Evolutionary conservation across 1,140 invertebrate species (phyloP).

Genomic region (Lepeophtheirus salmonis): DNA sequence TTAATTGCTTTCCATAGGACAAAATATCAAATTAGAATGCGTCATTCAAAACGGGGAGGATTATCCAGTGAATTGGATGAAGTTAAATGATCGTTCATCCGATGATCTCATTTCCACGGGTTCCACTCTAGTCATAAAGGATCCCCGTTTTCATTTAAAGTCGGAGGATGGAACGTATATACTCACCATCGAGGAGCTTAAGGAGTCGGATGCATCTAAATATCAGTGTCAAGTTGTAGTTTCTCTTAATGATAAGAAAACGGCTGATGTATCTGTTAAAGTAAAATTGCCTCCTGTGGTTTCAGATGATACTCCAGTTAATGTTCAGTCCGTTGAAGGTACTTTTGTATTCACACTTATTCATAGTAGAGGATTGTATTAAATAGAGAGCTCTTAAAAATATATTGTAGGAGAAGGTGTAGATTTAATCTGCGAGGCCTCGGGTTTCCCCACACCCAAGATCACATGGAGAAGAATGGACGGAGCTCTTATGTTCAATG

Average conservation of each 20-base stretch:
- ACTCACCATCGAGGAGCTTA: slow-evolving; percentile 1
- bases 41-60: background rate
- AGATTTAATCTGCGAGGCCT: background rate
- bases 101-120: slow-evolving; percentile 3
- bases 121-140: background rate
- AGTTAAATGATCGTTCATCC: background rate
- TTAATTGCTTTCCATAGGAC: too few species aligned
- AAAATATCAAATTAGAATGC: slow-evolving; percentile 2
- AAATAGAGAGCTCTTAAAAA: too few species aligned
- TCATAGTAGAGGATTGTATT: too few species aligned
- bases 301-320: background rate
- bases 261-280: background rate
- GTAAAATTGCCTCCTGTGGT: slow-evolving; percentile 10
- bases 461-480: slow-evolving; percentile 10
- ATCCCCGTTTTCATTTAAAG: background rate
- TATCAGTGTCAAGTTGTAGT: slow-evolving; percentile 9
- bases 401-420: background rate
- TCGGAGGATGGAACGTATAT: background rate
- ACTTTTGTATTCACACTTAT: too few species aligned
- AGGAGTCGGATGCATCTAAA: background rate
- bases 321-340: background rate
- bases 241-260: background rate
- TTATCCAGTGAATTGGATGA: slow-evolving; percentile 7
- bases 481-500: slow-evolving; percentile 1
- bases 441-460: slow-evolving; percentile 5